phyloP scores from a whole-genome alignment of 2,797 vertebrate genomes.

The Hyperoplus immaculatus region DNA sequence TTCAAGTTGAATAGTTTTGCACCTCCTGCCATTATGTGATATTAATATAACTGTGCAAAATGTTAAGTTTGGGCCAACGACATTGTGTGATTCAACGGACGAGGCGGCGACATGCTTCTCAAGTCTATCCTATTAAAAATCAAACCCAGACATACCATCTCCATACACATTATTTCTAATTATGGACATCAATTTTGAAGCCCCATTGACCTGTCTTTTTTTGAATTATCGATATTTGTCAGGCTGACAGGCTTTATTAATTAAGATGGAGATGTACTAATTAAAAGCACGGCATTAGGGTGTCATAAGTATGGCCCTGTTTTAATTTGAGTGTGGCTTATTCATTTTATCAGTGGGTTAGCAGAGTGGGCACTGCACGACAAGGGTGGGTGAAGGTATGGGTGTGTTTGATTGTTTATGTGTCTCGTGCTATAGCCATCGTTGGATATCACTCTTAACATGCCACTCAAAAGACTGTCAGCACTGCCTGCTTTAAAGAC shows the following conservation, averaged over 20 bases:
- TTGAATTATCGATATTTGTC: constrained; percentile 82
- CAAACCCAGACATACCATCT: constrained; percentile 49
- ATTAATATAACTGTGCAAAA: constrained; percentile 33
- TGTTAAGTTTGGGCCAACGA: constrained; percentile 70
- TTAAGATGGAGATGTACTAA: constrained; percentile 83
- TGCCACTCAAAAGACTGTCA: constrained; percentile 8
- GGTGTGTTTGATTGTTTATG: background rate
- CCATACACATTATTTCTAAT: constrained; percentile 71
- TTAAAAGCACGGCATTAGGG: constrained; percentile 75
- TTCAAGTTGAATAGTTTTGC: constrained; percentile 13
- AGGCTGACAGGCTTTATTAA: constrained; percentile 80
- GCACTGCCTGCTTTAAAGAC: constrained; percentile 16
- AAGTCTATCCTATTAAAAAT: constrained; percentile 75
- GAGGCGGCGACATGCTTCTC: constrained; percentile 35
- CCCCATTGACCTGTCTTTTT: constrained; percentile 64
- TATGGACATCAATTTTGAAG: constrained; percentile 74
- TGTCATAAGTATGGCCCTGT: constrained; percentile 75
- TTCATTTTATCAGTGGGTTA: constrained; percentile 75
- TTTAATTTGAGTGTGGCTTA: constrained; percentile 79
- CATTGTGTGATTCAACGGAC: constrained; percentile 48
- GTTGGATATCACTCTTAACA: constrained; percentile 12
- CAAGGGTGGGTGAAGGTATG: constrained; percentile 7
- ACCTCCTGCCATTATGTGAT: constrained; percentile 17
- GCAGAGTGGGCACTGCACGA: constrained; percentile 37
- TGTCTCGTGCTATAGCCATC: constrained; percentile 5